These are phyloP conservation scores for Amiota minor DNA, from an alignment of 2,888 invertebrate species.

Conservation along the genomic window DNA sequence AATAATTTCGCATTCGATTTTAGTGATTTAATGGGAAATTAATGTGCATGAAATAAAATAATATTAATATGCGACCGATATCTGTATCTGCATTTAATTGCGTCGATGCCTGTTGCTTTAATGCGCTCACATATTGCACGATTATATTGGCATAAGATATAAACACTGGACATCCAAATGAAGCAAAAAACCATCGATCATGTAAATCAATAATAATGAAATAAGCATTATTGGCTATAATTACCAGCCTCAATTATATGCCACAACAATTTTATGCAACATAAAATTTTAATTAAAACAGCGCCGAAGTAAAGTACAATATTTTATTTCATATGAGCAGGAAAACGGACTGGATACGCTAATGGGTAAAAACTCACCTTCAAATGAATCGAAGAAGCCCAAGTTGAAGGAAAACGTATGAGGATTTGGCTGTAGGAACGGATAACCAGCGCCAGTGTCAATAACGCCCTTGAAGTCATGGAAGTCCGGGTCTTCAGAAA, in stretches of 20 bases:
- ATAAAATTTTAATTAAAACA: conserved; percentile 62
- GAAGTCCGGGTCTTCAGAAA: conserved; percentile 58
- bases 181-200: conserved; percentile 29
- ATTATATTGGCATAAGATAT: neutral
- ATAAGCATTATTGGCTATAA: conserved; percentile 52
- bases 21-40: neutral
- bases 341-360: neutral
- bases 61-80: conserved; percentile 7
- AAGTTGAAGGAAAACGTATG: conserved; percentile 62
- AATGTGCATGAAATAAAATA: neutral
- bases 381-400: conserved; percentile 71
- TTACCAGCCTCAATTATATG: conserved; percentile 42
- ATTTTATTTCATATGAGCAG: too few species aligned
- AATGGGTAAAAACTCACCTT: conserved; percentile 62
- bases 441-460: conserved; percentile 70
- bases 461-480: conserved; percentile 69
- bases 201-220: conserved; percentile 47
- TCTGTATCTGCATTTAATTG: conserved; percentile 28
- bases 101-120: conserved; percentile 17
- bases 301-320: neutral
- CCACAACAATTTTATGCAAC: conserved; percentile 49
- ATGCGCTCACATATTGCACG: neutral
- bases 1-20: conserved; percentile 9
- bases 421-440: conserved; percentile 68
- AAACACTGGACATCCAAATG: neutral